These are phyloP conservation scores for Mirounga angustirostris DNA, from an alignment of 2,113 vertebrate species.

Conservation along the genomic window DNA sequence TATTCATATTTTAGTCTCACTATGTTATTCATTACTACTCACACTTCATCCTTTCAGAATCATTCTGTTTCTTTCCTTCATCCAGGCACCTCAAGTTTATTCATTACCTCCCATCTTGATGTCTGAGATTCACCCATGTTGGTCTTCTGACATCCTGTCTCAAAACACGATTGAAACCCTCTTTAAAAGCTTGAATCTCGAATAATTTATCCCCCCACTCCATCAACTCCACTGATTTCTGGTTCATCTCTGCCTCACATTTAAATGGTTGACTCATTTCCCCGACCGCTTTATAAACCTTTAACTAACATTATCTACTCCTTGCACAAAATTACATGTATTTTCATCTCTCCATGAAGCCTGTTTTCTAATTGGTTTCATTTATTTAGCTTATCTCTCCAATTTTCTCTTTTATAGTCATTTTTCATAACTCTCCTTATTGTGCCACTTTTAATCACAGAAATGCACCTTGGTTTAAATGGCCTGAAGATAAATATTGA, in stretches of 20 bases:
- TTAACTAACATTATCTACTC: constrained; percentile 83
- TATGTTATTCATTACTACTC: constrained; percentile 58
- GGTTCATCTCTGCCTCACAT: constrained; percentile 73
- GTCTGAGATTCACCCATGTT: constrained; percentile 62
- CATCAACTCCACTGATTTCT: constrained; percentile 74
- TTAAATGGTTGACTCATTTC: constrained; percentile 76
- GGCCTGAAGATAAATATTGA: constrained; percentile 82
- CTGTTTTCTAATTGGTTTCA: constrained; percentile 83
- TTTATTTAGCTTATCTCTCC: constrained; percentile 83
- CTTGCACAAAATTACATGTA: constrained; percentile 81
- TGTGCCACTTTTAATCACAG: constrained; percentile 81
- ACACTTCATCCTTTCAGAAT: constrained; percentile 35
- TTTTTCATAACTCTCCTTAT: constrained; percentile 81
- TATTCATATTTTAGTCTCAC: constrained; percentile 78
- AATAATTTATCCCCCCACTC: constrained; percentile 76
- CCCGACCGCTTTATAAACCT: constrained; percentile 78
- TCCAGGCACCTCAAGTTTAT: constrained; percentile 56
- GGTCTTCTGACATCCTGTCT: constrained; percentile 69
- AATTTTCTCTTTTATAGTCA: constrained; percentile 81
- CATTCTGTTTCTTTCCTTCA: constrained; percentile 32
- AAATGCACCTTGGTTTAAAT: constrained; percentile 85
- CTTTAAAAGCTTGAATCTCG: constrained; percentile 75
- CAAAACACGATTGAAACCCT: constrained; percentile 71
- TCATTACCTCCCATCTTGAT: constrained; percentile 68
- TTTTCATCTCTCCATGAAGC: constrained; percentile 79